These are phyloP conservation scores for Gopherus flavomarginatus DNA, from an alignment of 2,113 vertebrate genomes.

Conservation along the genomic window DNA sequence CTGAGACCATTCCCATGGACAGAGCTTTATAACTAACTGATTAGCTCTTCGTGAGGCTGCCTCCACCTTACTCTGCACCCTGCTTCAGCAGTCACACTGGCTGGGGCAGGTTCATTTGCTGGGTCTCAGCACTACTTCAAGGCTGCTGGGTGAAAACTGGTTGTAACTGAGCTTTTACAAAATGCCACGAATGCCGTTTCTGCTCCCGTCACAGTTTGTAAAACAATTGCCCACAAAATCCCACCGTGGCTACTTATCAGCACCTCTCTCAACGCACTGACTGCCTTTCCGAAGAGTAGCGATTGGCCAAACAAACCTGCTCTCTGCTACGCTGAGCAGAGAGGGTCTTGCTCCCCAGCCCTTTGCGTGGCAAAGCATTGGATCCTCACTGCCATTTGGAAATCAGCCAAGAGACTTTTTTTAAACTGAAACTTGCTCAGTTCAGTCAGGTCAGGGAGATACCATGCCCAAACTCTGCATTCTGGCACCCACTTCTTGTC, in stretches of 20 bases:
- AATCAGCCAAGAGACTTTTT: background rate
- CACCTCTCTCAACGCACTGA: too few species aligned
- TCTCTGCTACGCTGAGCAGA: background rate
- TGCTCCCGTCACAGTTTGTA: background rate
- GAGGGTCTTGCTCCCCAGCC: background rate
- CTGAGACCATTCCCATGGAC: background rate
- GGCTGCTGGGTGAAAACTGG: background rate
- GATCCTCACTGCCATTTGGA: background rate
- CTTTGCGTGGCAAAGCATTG: background rate
- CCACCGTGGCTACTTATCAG: background rate
- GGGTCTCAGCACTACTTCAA: background rate
- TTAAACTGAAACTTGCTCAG: background rate
- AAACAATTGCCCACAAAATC: background rate
- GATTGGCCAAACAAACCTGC: background rate
- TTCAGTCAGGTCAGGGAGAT: background rate
- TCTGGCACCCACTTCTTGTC: background rate
- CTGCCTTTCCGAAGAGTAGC: background rate
- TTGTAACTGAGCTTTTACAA: background rate
- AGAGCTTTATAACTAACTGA: background rate
- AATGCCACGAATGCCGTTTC: background rate
- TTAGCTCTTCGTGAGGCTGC: too few species aligned
- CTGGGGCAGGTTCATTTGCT: background rate
- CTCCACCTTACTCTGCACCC: too few species aligned
- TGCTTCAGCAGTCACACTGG: fast-evolving
- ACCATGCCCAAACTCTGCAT: background rate